Percentiles rank a stretch among this genome's conserved stretches.
Evolutionary conservation across 2,797 vertebrate species (phyloP).

Genomic region (Characodon lateralis): DNA sequence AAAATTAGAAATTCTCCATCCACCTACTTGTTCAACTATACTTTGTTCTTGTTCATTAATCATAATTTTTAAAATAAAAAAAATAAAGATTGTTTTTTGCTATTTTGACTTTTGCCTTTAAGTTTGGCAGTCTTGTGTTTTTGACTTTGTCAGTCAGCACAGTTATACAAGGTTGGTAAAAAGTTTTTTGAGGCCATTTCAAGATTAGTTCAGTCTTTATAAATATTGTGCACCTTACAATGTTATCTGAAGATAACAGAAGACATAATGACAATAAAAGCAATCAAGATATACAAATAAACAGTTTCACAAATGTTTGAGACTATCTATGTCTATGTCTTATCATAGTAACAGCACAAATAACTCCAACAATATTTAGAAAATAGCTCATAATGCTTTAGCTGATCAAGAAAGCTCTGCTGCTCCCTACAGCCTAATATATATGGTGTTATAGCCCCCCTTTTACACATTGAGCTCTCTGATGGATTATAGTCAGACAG

Average conservation of each 20-base stretch:
- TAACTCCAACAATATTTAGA: neutral
- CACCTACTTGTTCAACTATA: too few species aligned
- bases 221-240: neutral
- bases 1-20: neutral
- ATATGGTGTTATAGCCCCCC: neutral
- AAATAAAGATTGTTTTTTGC: too few species aligned
- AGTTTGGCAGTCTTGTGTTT: neutral
- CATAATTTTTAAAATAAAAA: too few species aligned
- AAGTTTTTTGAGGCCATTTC: neutral
- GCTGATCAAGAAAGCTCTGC: neutral
- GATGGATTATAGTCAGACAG: slow-evolving; percentile 16
- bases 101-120: too few species aligned
- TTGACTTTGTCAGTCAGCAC: neutral
- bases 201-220: neutral
- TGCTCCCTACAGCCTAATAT: neutral
- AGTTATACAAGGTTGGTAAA: neutral
- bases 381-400: neutral
- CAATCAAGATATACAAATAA: neutral
- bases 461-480: slow-evolving; percentile 4
- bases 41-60: too few species aligned
- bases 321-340: neutral
- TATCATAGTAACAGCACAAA: neutral
- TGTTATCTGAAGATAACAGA: neutral
- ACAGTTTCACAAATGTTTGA: too few species aligned
- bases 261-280: neutral